Conservation (phyloP, 2,113 vertebrate species). For the Megaleporinus macrocephalus region DNA sequence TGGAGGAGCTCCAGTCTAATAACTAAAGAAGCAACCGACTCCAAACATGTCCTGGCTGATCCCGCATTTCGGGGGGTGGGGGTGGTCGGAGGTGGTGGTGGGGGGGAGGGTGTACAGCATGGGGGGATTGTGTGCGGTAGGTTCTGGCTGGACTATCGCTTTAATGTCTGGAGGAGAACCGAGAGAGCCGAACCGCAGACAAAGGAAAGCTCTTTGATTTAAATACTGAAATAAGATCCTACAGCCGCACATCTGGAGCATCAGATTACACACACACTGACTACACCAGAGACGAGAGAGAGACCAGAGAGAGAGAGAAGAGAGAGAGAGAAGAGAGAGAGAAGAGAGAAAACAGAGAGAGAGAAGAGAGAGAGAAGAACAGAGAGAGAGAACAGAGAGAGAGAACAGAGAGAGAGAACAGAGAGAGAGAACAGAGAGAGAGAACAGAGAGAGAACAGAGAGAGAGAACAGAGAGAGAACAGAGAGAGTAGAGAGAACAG, state of each 20-base stretch:
- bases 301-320: neutral
- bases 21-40: too few species aligned
- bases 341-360: neutral
- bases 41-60: too few species aligned
- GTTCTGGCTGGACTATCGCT: neutral
- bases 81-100: too few species aligned
- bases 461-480: neutral
- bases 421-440: neutral
- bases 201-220: constrained; percentile 36
- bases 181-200: neutral
- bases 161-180: neutral
- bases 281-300: neutral
- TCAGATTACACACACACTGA: constrained; percentile 27
- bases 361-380: neutral
- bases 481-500: neutral
- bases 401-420: neutral
- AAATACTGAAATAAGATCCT: constrained; percentile 38
- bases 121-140: too few species aligned
- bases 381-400: neutral
- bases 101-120: too few species aligned
- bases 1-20: too few species aligned
- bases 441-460: neutral
- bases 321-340: neutral
- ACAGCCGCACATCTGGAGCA: constrained; percentile 50
- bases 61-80: too few species aligned